Conservation (phyloP, 2,113 vertebrate species). For the Aldabrachelys gigantea region DNA sequence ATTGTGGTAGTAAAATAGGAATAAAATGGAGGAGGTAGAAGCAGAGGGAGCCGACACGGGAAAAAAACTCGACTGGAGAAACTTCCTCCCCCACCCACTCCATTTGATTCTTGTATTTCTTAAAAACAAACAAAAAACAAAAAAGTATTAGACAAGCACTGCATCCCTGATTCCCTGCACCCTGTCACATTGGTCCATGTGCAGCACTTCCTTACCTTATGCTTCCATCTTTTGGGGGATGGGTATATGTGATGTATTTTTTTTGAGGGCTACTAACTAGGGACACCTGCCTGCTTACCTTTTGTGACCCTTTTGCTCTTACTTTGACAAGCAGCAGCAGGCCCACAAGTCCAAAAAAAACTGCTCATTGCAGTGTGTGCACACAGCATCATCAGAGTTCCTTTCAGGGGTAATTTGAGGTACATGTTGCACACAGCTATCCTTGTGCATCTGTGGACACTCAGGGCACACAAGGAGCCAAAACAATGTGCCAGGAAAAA, state of each 20-base stretch:
- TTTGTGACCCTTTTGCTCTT: not conserved
- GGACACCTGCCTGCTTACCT: not conserved
- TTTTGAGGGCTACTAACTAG: not conserved
- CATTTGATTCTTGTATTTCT: not conserved
- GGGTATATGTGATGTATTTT: not conserved
- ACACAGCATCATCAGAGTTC: not conserved
- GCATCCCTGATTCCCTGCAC: not conserved
- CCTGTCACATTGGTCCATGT: not conserved
- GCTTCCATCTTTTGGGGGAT: not conserved
- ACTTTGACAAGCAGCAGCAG: not conserved
- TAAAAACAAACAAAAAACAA: not conserved
- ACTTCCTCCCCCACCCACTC: not conserved
- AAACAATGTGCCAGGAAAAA: not conserved
- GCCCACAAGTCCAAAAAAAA: not conserved
- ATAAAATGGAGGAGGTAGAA: not conserved
- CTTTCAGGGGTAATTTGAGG: not conserved
- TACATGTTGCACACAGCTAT: not conserved
- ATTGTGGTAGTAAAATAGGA: not conserved
- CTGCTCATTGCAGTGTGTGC: not conserved
- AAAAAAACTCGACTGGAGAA: not conserved
- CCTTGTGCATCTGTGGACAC: not conserved
- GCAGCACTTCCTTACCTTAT: not conserved
- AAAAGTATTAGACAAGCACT: no score
- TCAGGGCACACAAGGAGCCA: not conserved
- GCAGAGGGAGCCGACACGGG: not conserved